Base-by-base conservation (phyloP, 2,113 vertebrate genomes). In the Abramis brama region DNA sequence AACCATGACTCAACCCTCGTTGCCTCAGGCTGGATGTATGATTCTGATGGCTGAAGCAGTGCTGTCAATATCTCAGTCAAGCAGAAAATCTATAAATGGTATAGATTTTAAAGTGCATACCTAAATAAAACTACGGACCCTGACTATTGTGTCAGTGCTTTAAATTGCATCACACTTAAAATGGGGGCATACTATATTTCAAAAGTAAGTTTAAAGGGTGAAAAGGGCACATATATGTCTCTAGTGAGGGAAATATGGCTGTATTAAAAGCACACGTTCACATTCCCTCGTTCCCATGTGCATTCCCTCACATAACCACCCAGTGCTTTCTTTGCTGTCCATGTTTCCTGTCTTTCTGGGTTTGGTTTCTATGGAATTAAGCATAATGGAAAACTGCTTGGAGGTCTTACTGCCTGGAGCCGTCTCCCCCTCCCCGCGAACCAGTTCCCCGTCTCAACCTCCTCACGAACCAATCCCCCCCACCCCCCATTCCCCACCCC, bases 361-460 rank as follows among this genome's bases (percentile, higher is more conserved):
- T 57, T 77, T 85, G 62, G 15, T 75, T 62, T 71, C 57, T 19
- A 59, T 70, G 50, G 43, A 27, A 85, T 85, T 82, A 80, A 73
- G 55, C 50, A 75, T 81, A 76, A 79, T 83, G 84, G 86, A 87
- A 89, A 86, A 80, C 57, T 60, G 75, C 86, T 83, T 43, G 79
- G 50, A 87, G 83, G 55, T 66, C 11, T 27, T 27, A 45, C 70
- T 43, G 79, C 88, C 85, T 64, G 25, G 39, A 79, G 81, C 75
- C 10, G 1, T 77, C 1, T 2, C 55, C 36, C 78, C 52, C 47
- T 13, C 47, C 85, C 30, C 62, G 25, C 15, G 10, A 81, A 47
- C n/a, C 23, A 27, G 1, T 47, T 19, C 60, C 39, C 78, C 23
- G 27, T 23, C 39, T 39, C 36, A 15, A 11, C 21, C 52, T 59